phyloP scores from a whole-genome alignment of 2,113 vertebrate genomes.

The Pelecanus crispus region DNA sequence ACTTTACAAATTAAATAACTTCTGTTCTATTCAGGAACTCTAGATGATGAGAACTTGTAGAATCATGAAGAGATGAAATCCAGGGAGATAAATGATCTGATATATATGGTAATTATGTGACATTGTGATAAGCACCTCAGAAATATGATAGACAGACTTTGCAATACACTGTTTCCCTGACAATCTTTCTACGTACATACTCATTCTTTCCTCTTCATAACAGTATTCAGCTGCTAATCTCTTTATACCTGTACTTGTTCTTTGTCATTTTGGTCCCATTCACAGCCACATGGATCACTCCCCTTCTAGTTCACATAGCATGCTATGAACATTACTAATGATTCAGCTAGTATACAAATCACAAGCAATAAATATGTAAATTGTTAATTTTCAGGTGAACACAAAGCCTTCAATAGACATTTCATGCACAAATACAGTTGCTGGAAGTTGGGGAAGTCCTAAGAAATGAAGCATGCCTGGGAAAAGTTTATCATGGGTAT shows the following conservation, averaged over 20 bases:
- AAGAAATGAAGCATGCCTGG: neutral
- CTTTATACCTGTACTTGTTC: slow-evolving; percentile 48
- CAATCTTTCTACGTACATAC: neutral
- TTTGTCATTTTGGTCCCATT: slow-evolving; percentile 51
- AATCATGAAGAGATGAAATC: neutral
- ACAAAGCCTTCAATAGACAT: neutral
- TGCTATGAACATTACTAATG: slow-evolving; percentile 46
- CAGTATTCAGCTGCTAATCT: slow-evolving; percentile 35
- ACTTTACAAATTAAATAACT: neutral
- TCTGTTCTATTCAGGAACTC: neutral
- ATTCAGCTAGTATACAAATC: slow-evolving; percentile 59
- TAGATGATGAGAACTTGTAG: neutral
- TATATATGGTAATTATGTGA: slow-evolving; percentile 22
- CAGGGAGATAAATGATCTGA: neutral
- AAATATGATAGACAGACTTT: slow-evolving; percentile 10
- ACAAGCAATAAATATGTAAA: slow-evolving; percentile 68
- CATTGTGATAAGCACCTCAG: neutral
- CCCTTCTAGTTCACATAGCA: slow-evolving; percentile 51
- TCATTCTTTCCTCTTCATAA: slow-evolving; percentile 33
- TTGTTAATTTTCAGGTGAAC: slow-evolving; percentile 48
- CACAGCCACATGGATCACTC: slow-evolving; percentile 26
- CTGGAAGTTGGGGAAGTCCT: neutral
- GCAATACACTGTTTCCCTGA: neutral
- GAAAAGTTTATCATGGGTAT: neutral
- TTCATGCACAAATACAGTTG: neutral